A percentile compares a stretch with the other conserved stretches of the same genome.
Evolutionary conservation across 2,888 invertebrate genomes (phyloP).

Genomic region (Parelbella ahira): DNA sequence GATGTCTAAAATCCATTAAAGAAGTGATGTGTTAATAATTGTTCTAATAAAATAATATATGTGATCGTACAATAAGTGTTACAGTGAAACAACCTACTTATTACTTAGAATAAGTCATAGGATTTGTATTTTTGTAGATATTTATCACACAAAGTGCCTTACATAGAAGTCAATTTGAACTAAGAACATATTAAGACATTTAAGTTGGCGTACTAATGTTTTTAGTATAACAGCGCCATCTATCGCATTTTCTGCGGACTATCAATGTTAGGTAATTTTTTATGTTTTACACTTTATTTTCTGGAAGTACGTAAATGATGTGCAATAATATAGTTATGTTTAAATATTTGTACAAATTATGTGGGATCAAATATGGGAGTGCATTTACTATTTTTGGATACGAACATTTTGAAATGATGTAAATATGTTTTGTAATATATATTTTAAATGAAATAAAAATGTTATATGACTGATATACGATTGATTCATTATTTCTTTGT

Average conservation of each 20-base stretch:
- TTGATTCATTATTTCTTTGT: too few relatives aligned
- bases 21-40: too few relatives aligned
- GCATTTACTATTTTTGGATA: slow-evolving; percentile 51
- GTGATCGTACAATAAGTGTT: slow-evolving; percentile 30
- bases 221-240: slow-evolving; percentile 16
- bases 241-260: slow-evolving; percentile 1
- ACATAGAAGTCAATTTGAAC: too few relatives aligned
- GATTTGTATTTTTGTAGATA: slow-evolving; percentile 40
- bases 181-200: too few relatives aligned
- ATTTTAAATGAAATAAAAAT: slow-evolving; percentile 46
- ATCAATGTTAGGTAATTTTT: too few relatives aligned
- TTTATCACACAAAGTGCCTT: slow-evolving; percentile 10
- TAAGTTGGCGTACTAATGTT: too few relatives aligned
- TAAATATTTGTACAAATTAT: slow-evolving; percentile 31
- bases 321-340: slow-evolving; percentile 32
- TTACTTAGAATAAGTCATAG: slow-evolving; percentile 24
- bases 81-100: slow-evolving; percentile 36
- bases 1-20: too few relatives aligned
- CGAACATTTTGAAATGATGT: slow-evolving; percentile 48
- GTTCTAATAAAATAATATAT: too few relatives aligned
- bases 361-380: slow-evolving; percentile 52
- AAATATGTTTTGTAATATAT: slow-evolving; percentile 52
- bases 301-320: slow-evolving; percentile 25
- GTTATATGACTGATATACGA: slow-evolving; percentile 46
- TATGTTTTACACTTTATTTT: too few relatives aligned